Evolutionary conservation across 2,797 vertebrate genomes (phyloP).

Genomic region (Selene dorsalis): DNA sequence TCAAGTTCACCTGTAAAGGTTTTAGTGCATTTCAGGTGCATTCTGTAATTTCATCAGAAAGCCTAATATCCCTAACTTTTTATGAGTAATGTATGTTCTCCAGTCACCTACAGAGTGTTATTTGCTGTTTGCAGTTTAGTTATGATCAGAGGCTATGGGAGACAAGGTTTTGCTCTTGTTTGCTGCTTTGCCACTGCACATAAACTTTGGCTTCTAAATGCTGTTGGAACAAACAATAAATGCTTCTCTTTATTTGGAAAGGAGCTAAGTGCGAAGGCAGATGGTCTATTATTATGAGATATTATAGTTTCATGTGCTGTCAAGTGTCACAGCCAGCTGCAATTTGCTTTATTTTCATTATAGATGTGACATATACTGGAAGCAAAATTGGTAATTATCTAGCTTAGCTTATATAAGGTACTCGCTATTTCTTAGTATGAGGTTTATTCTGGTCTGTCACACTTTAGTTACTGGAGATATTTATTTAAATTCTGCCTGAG

Average conservation of each 20-base stretch:
- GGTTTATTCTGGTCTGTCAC: neutral
- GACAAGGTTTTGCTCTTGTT: neutral
- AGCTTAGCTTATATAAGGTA: neutral
- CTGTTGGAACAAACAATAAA: constrained; percentile 1
- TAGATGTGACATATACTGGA: neutral
- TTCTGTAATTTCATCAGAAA: too few species aligned
- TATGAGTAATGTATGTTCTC: too few species aligned
- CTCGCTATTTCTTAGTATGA: neutral
- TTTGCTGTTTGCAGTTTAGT: too few species aligned
- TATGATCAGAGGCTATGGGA: neutral
- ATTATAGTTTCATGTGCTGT: constrained; percentile 18
- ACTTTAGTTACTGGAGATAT: neutral
- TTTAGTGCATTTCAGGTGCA: too few species aligned
- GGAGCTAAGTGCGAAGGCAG: neutral
- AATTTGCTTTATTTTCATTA: constrained; percentile 11
- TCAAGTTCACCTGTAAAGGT: too few species aligned
- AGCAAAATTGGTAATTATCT: neutral
- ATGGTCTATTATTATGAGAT: constrained; percentile 17
- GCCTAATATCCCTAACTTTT: too few species aligned
- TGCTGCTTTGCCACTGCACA: neutral
- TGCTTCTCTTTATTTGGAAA: neutral
- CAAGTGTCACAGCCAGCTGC: constrained; percentile 11
- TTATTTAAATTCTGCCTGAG: neutral
- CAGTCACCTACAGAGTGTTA: too few species aligned
- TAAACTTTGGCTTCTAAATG: neutral